A percentile compares a stretch with the other conserved stretches of the same genome.
phyloP scores from a whole-genome alignment of 2,888 invertebrate species.

The Zeuzera pyrina region DNA sequence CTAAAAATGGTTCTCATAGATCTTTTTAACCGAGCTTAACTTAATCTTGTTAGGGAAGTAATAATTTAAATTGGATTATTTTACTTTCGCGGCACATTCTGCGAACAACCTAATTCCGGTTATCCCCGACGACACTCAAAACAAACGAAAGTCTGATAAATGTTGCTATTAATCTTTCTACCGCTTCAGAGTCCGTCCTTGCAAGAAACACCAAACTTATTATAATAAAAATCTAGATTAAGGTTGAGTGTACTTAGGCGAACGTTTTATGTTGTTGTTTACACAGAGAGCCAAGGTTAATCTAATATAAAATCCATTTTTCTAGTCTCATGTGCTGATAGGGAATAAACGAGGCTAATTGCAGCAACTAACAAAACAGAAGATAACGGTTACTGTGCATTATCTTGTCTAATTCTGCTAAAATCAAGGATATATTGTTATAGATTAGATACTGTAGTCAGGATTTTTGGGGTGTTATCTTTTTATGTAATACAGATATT shows the following conservation, averaged over 20 bases:
- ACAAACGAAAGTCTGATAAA: constrained; percentile 65
- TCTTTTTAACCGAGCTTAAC: too few species aligned
- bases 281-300: constrained; percentile 9
- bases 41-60: constrained; percentile 16
- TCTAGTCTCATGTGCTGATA: too few species aligned
- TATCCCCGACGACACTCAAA: constrained; percentile 57
- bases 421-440: too few species aligned
- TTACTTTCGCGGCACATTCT: constrained; percentile 44
- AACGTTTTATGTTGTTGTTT: constrained; percentile 16
- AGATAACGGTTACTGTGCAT: too few species aligned
- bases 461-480: too few species aligned
- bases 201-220: constrained; percentile 27
- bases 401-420: too few species aligned
- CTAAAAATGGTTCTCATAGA: constrained; percentile 11
- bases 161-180: constrained; percentile 53
- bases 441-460: too few species aligned
- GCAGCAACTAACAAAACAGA: too few species aligned
- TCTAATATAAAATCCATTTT: too few species aligned
- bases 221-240: constrained; percentile 38
- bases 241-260: constrained; percentile 28
- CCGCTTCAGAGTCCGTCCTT: constrained; percentile 32
- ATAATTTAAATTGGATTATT: constrained; percentile 56
- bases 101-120: constrained; percentile 55
- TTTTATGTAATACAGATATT: too few species aligned
- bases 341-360: too few species aligned